A percentile compares a stretch with the other conserved stretches of the same genome.
phyloP scores from a whole-genome alignment of 2,888 invertebrate species.

The Phragmatobia fuliginosa region DNA sequence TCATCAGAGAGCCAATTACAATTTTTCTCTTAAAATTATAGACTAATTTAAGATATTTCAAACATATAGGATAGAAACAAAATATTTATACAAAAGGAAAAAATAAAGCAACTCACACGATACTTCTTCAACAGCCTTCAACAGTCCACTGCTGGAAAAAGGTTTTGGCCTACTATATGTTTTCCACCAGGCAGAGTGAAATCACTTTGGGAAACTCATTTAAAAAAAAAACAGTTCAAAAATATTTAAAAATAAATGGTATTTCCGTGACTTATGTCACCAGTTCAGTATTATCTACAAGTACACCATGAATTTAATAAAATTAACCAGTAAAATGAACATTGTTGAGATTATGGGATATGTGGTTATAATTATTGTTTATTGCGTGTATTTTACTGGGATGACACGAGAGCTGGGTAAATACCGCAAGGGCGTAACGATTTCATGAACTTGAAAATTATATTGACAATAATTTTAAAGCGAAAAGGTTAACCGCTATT shows the following conservation, averaged over 20 bases:
- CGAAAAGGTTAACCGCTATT: background rate
- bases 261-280: slow-evolving; percentile 23
- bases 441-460: slow-evolving; percentile 4
- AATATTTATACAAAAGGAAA: too few relatives aligned
- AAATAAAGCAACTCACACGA: too few relatives aligned
- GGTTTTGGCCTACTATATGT: too few relatives aligned
- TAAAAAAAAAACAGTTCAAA: too few relatives aligned
- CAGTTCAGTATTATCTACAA: slow-evolving; percentile 15
- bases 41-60: too few relatives aligned
- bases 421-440: slow-evolving; percentile 3
- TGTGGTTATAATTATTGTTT: slow-evolving; percentile 31
- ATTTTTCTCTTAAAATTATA: too few relatives aligned
- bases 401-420: slow-evolving; percentile 5
- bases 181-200: too few relatives aligned
- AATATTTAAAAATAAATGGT: slow-evolving; percentile 18
- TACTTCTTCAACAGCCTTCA: too few relatives aligned
- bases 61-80: too few relatives aligned
- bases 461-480: background rate
- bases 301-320: slow-evolving; percentile 29
- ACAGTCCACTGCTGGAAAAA: too few relatives aligned
- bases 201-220: too few relatives aligned
- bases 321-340: slow-evolving; percentile 30
- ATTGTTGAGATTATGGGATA: slow-evolving; percentile 27
- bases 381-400: slow-evolving; percentile 21
- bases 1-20: too few relatives aligned